A percentile compares a stretch with the other conserved stretches of the same genome.
Conservation (phyloP, 2,113 vertebrate species). For the Tauraco erythrolophus region DNA sequence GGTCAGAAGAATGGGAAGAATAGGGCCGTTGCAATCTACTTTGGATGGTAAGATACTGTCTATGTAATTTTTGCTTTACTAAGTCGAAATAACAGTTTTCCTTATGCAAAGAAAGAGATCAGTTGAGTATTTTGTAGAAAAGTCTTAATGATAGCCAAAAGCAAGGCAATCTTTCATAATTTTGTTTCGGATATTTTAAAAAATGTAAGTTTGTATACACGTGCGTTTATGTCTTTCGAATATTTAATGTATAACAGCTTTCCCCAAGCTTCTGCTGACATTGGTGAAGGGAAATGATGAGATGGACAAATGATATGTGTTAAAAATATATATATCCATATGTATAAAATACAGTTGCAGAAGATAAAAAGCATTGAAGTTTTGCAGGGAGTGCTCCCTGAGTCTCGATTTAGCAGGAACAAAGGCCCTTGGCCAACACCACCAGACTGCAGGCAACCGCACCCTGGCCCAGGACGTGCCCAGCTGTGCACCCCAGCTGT, state of each 20-base stretch:
- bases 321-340: background rate
- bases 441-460: no score
- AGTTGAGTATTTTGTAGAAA: background rate
- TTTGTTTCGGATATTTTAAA: background rate
- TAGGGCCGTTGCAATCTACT: slow-evolving; percentile 93
- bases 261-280: background rate
- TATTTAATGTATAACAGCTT: background rate
- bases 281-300: background rate
- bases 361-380: background rate
- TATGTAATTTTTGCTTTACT: background rate
- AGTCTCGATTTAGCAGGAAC: no score
- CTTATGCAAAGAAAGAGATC: background rate
- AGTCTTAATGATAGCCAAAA: background rate
- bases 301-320: background rate
- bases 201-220: fast-evolving
- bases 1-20: slow-evolving; percentile 93
- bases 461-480: no score
- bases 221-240: background rate
- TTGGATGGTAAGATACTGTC: slow-evolving; percentile 86
- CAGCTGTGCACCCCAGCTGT: no score
- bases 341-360: background rate
- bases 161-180: background rate
- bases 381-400: background rate
- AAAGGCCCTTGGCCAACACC: no score
- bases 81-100: background rate